Evolutionary conservation across 1,140 invertebrate genomes (phyloP).

Genomic region (Zaprionus kolodkinae): DNA sequence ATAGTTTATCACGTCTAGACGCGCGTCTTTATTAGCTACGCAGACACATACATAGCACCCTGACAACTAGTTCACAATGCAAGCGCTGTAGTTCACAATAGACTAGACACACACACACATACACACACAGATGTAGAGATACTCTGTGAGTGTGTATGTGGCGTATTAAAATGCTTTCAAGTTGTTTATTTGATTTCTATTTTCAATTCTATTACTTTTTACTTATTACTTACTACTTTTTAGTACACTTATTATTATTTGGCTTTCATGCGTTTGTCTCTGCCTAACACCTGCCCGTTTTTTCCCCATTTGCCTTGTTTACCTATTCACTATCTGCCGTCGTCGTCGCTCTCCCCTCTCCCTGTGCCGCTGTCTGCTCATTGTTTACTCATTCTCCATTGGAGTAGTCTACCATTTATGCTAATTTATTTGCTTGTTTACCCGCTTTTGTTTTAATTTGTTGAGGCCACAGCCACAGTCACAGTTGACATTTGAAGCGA

Average conservation of each 20-base stretch:
- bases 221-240: constrained; percentile 22
- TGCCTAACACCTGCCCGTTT: constrained; percentile 72
- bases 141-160: not conserved
- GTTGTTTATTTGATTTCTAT: constrained; percentile 32
- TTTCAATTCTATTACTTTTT: constrained; percentile 12
- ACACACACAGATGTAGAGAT: not conserved
- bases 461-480: constrained; percentile 62
- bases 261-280: constrained; percentile 53
- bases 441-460: constrained; percentile 80
- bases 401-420: constrained; percentile 70
- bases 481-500: constrained; percentile 60
- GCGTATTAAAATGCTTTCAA: constrained; percentile 26
- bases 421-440: constrained; percentile 81
- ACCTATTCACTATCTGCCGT: constrained; percentile 26
- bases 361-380: constrained; percentile 20
- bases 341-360: not conserved
- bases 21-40: constrained; percentile 61
- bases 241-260: constrained; percentile 37
- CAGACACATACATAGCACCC: constrained; percentile 20
- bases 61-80: not conserved
- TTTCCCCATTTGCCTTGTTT: constrained; percentile 73
- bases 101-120: not conserved
- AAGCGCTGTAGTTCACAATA: too few species aligned
- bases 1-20: constrained; percentile 79
- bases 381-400: constrained; percentile 38